Evolutionary conservation across 1,140 invertebrate genomes (phyloP).

Genomic region (Mactra quadrangularis): DNA sequence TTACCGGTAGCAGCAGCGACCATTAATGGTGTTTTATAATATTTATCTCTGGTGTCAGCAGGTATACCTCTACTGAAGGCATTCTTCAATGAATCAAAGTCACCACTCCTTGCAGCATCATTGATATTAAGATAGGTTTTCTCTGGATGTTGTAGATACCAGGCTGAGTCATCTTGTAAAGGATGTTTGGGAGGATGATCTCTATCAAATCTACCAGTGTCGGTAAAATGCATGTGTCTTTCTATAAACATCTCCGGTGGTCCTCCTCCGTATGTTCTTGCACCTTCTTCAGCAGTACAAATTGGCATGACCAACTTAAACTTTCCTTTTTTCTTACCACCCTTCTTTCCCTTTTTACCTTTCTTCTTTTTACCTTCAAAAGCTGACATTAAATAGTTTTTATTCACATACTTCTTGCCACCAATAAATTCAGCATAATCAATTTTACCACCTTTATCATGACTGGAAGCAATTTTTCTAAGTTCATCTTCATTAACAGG

Average conservation of each 20-base stretch:
- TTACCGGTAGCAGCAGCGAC: conserved; percentile 79
- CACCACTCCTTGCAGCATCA: conserved; percentile 80
- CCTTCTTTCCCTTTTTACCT: conserved; percentile 79
- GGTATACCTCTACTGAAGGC: conserved; percentile 78
- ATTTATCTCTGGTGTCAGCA: conserved; percentile 83
- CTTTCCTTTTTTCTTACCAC: conserved; percentile 81
- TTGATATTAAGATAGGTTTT: conserved; percentile 82
- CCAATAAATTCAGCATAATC: conserved; percentile 82
- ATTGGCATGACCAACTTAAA: conserved; percentile 83
- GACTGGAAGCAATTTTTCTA: conserved; percentile 73
- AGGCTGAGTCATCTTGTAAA: conserved; percentile 82
- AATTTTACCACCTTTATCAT: conserved; percentile 81
- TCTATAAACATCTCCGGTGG: conserved; percentile 82
- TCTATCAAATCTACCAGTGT: conserved; percentile 82
- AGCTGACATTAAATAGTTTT: conserved; percentile 81
- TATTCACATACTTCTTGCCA: conserved; percentile 84
- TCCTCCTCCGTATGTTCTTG: conserved; percentile 78
- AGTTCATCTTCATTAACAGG: conserved; percentile 80
- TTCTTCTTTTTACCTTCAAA: conserved; percentile 84
- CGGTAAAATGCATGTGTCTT: conserved; percentile 81
- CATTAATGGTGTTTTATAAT: conserved; percentile 84
- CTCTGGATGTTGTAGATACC: conserved; percentile 83
- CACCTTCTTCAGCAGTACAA: conserved; percentile 79
- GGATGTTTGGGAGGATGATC: conserved; percentile 82
- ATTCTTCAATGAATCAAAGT: conserved; percentile 81